Base-by-base conservation (phyloP, 2,888 invertebrate species). In the Maniola hyperantus region DNA sequence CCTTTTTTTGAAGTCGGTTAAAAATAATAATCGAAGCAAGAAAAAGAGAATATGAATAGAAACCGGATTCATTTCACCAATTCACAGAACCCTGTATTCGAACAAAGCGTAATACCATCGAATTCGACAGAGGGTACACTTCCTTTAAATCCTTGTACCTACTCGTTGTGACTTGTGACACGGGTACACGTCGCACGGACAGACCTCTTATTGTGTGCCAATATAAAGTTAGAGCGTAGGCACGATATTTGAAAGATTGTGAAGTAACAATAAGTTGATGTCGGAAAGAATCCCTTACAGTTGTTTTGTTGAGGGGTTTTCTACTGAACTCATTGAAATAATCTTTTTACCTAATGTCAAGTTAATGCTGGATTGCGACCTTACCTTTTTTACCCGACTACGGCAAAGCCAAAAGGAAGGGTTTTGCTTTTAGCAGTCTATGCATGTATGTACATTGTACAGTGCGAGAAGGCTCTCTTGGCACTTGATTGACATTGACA, bases 101-200 rank as follows among this genome's bases (percentile, higher is more conserved):
- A 20, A 34, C 8, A 48, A 34, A 60, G 33, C 48, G 15, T 34
- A 46, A 60, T 60, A 48, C 34, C 60, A 15, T 18, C 60, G 46
- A 15, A 48, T 48, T 60, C 48, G 60, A 60, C 46, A 48, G n/a
- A 48, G 46, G 60, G 34, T 48, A 55, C 15, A 60, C 48, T 60
- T 34, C 20, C n/a, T n/a, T n/a, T n/a, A n/a, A n/a, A n/a, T n/a
- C n/a, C 44, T 44, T 13, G 18, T 44, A 46, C 8, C 15, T 15
- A 34, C 33, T 34, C 60, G 18, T 36, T 36, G 34, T 60, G 60
- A 60, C 60, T 36, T 36, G 34, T 60, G 60, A 60, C 60, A 48
- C 34, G 60, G 60, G 60, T 60, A 34, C 44, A 46, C 59, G 34
- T 46, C 46, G 60, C 10, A 33, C 60, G 60, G 18, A 55, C 51